Percentiles rank a stretch among this genome's conserved stretches.
Conservation (phyloP, 2,888 invertebrate species). For the Oxystoma pomonae region DNA sequence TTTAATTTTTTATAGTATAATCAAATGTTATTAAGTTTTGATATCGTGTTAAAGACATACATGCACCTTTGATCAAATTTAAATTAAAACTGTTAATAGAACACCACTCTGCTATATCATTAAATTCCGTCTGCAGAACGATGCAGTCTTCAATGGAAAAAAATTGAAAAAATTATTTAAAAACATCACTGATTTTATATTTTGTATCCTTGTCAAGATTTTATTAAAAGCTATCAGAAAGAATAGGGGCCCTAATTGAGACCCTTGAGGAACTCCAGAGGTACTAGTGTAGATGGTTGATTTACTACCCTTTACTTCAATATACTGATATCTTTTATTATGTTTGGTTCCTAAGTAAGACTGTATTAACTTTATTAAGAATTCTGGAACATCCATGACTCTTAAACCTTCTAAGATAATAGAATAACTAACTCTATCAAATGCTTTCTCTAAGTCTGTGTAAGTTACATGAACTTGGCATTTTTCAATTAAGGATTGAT, state of each 20-base stretch:
- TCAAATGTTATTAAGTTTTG: no score
- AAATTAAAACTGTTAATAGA: no score
- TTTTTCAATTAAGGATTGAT: background rate
- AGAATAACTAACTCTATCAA: background rate
- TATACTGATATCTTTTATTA: background rate
- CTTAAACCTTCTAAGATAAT: background rate
- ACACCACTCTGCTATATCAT: no score
- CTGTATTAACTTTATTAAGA: background rate
- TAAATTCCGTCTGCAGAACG: no score
- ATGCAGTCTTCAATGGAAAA: no score
- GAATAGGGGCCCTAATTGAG: background rate
- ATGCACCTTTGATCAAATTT: no score
- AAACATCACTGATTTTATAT: no score
- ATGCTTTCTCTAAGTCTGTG: background rate
- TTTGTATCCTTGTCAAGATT: no score
- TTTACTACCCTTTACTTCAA: background rate
- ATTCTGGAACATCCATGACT: background rate
- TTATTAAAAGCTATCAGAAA: background rate
- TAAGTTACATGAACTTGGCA: background rate
- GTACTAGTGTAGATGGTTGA: background rate
- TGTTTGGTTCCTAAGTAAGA: background rate
- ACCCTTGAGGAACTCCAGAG: background rate
- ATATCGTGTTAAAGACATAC: no score
- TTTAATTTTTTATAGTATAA: no score
- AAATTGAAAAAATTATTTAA: no score